These are phyloP conservation scores for Triplophysa dalaica DNA, from an alignment of 2,113 vertebrate genomes.

Conservation along the genomic window DNA sequence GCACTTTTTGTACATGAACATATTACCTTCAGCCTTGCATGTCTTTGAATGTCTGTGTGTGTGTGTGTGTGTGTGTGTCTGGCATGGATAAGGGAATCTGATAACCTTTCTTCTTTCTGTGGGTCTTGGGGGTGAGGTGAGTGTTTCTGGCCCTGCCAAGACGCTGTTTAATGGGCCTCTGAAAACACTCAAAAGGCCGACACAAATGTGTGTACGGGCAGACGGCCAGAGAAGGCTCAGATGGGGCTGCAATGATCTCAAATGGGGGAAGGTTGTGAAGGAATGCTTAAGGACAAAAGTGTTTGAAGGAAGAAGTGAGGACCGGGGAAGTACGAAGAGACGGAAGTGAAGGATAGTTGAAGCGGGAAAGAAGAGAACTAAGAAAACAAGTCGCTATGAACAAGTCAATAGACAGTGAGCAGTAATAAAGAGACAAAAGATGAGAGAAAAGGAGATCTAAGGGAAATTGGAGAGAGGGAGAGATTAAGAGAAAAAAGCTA, in stretches of 20 bases:
- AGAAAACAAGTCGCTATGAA: conserved; percentile 7
- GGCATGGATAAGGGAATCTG: conserved; percentile 79
- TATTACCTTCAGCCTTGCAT: conserved; percentile 51
- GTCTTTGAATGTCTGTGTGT: conserved; percentile 37
- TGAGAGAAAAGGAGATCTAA: conserved; percentile 27
- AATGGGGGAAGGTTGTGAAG: conserved; percentile 76
- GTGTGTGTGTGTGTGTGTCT: conserved; percentile 60
- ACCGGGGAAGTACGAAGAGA: conserved; percentile 11
- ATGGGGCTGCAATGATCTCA: conserved; percentile 75
- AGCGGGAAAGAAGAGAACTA: conserved; percentile 8
- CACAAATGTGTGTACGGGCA: conserved; percentile 78
- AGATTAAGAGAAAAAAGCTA: conserved; percentile 51
- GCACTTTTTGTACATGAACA: conserved; percentile 57
- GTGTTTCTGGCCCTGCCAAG: conserved; percentile 83
- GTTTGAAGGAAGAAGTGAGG: conserved; percentile 64
- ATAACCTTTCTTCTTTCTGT: conserved; percentile 75
- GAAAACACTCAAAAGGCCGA: conserved; percentile 86
- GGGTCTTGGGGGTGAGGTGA: conserved; percentile 81
- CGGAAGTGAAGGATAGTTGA: conserved; percentile 51
- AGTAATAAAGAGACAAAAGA: background rate
- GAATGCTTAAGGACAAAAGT: conserved; percentile 78
- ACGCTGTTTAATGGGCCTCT: conserved; percentile 85
- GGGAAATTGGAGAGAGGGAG: conserved; percentile 17
- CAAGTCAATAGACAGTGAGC: background rate
- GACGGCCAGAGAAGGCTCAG: conserved; percentile 57